Conservation (phyloP, 2,888 invertebrate genomes). For the Odontothrips loti region DNA sequence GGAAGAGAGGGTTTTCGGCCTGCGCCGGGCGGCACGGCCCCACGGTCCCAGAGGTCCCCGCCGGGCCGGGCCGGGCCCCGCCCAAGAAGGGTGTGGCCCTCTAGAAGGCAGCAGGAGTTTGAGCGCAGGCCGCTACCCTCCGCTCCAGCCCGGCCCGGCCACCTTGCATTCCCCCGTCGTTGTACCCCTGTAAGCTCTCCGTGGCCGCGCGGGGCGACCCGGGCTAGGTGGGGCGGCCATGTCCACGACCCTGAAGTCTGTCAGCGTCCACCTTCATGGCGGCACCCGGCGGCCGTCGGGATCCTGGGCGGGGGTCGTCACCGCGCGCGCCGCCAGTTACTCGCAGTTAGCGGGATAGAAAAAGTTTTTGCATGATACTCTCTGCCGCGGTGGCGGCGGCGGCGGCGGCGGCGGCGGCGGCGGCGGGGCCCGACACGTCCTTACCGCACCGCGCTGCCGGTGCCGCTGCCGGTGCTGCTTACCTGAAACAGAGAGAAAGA, state of each 20-base stretch:
- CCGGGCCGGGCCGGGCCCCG: background rate
- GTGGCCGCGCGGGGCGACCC: no score
- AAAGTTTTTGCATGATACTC: conserved; percentile 27
- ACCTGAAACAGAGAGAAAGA: conserved; percentile 10
- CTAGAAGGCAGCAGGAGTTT: no score
- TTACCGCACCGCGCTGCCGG: no score
- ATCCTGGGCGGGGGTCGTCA: background rate
- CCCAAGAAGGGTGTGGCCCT: background rate
- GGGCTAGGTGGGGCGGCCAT: no score
- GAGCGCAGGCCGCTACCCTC: no score
- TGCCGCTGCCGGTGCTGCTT: background rate
- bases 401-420: background rate
- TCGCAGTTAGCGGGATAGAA: conserved; percentile 27
- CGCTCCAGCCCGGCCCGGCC: no score
- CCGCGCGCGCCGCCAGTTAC: conserved; percentile 33
- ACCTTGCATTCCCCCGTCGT: no score
- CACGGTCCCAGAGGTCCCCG: background rate
- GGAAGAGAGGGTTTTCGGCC: no score
- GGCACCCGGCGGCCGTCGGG: background rate
- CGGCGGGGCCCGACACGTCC: no score
- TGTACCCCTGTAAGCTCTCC: background rate
- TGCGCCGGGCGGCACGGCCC: conserved; percentile 23
- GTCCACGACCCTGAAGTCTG: background rate
- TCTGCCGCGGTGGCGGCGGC: conserved; percentile 34
- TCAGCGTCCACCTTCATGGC: background rate